These are phyloP conservation scores for Octodon degus DNA, from an alignment of 2,113 vertebrate genomes.

Conservation along the genomic window DNA sequence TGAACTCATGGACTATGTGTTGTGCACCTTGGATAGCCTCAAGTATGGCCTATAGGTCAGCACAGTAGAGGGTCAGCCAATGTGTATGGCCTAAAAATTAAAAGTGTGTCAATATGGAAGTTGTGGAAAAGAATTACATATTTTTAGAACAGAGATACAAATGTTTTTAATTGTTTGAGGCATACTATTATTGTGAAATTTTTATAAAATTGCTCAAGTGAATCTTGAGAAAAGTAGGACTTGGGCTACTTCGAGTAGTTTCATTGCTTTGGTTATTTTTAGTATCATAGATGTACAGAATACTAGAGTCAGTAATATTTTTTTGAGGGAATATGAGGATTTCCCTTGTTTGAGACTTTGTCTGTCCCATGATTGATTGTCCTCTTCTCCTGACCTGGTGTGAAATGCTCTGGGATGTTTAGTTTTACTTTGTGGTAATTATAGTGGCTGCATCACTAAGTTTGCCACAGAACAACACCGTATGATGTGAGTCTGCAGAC, in stretches of 20 bases:
- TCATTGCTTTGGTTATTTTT: neutral
- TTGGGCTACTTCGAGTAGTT: slow-evolving; percentile 19
- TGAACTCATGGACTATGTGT: neutral
- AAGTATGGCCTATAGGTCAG: neutral
- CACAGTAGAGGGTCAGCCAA: neutral
- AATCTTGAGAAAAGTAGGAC: neutral
- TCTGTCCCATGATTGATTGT: neutral
- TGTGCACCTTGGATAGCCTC: neutral
- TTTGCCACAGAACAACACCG: neutral
- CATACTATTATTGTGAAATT: neutral
- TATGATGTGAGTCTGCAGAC: neutral
- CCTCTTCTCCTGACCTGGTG: neutral
- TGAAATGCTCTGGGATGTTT: neutral
- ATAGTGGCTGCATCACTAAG: neutral
- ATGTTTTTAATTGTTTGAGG: neutral
- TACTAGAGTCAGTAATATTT: neutral
- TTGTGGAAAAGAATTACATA: neutral
- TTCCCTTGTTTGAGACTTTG: neutral
- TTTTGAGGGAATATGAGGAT: neutral
- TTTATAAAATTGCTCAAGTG: neutral
- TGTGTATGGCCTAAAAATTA: neutral
- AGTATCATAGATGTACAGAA: neutral
- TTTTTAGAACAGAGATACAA: slow-evolving; percentile 8
- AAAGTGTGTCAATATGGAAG: neutral
- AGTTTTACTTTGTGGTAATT: neutral